Percentiles rank a stretch among this genome's conserved stretches.
These are phyloP conservation scores for Bugulina stolonifera DNA, from an alignment of 2,888 invertebrate genomes.

Conservation along the genomic window DNA sequence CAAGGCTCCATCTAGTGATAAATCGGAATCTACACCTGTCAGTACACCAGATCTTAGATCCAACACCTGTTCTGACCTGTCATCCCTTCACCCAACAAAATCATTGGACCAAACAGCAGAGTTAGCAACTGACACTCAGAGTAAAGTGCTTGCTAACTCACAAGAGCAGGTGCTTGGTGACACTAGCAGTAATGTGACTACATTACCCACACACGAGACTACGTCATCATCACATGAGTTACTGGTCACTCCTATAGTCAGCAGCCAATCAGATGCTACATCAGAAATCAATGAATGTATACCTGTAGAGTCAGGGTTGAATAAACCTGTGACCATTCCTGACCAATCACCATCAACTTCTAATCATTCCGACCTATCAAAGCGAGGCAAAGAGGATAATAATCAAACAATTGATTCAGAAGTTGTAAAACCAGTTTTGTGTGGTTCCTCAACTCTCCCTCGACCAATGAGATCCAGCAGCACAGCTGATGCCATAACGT, in stretches of 20 bases:
- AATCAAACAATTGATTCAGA: neutral
- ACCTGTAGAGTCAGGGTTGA: neutral
- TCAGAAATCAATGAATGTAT: neutral
- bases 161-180: too few species aligned
- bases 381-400: neutral
- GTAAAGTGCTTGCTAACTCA: too few species aligned
- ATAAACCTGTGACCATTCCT: neutral
- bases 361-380: neutral
- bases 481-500: neutral
- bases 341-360: neutral
- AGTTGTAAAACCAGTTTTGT: too few species aligned
- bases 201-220: neutral
- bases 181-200: neutral
- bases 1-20: neutral
- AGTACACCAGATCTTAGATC: neutral
- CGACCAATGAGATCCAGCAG: neutral
- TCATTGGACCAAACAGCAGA: neutral
- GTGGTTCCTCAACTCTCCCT: neutral
- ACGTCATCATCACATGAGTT: neutral
- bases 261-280: neutral
- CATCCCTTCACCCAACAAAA: neutral
- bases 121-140: neutral
- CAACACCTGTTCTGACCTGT: neutral
- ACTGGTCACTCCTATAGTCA: neutral
- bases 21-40: neutral